A percentile compares a stretch with the other conserved stretches of the same genome.
Conservation (phyloP, 2,113 vertebrate species). For the Nerophis ophidion region DNA sequence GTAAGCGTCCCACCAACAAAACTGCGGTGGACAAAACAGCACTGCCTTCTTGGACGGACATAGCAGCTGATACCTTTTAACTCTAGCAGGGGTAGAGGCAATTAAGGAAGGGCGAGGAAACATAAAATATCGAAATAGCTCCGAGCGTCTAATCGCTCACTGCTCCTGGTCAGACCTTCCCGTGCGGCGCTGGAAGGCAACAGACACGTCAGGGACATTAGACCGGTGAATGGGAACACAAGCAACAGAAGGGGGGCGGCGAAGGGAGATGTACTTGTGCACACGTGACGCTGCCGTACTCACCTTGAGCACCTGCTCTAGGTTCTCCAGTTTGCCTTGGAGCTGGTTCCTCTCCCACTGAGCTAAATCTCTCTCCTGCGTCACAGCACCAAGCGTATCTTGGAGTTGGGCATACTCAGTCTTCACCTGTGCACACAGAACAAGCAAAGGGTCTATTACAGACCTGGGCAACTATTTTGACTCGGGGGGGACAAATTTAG, state of each 20-base stretch:
- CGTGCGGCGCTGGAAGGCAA: constrained; percentile 66
- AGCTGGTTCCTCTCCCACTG: constrained; percentile 82
- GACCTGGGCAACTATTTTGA: no score
- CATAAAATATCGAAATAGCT: constrained; percentile 39
- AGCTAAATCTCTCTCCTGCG: constrained; percentile 82
- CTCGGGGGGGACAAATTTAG: no score
- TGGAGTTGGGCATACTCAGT: constrained; percentile 79
- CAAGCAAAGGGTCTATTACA: constrained; percentile 11
- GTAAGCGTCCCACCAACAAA: constrained; percentile 46
- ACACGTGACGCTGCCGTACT: constrained; percentile 34
- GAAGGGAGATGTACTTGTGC: constrained; percentile 12
- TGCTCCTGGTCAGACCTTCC: constrained; percentile 62
- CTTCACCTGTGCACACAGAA: constrained; percentile 76
- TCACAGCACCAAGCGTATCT: constrained; percentile 77
- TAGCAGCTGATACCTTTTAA: constrained; percentile 62
- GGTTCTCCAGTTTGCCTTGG: constrained; percentile 99
- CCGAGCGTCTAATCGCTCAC: constrained; percentile 61
- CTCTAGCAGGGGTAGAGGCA: constrained; percentile 42
- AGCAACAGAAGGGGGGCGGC: constrained; percentile 34
- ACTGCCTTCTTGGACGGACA: constrained; percentile 49
- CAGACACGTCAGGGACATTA: constrained; percentile 65
- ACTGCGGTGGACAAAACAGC: constrained; percentile 51
- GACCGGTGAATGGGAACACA: constrained; percentile 42
- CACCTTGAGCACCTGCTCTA: constrained; percentile 99
- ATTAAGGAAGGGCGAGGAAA: constrained; percentile 25